phyloP scores from a whole-genome alignment of 1,140 invertebrate genomes.

The Latrodectus geometricus region DNA sequence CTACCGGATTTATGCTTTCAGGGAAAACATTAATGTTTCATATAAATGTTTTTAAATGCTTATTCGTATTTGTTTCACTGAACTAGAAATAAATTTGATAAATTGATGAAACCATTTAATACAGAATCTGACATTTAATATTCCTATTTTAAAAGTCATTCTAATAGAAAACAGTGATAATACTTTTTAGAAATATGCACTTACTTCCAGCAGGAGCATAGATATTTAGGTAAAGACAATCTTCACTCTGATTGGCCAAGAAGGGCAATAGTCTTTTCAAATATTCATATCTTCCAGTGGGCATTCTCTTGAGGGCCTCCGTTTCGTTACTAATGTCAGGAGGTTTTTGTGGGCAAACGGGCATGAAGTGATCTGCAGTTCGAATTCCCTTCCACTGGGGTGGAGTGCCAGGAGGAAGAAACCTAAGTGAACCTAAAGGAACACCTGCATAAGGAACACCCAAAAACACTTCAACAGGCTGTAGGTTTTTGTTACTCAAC shows the following conservation, averaged over 20 bases:
- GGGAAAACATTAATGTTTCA: too few relatives aligned
- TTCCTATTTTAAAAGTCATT: too few relatives aligned
- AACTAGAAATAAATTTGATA: too few relatives aligned
- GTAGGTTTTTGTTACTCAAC: constrained; percentile 63
- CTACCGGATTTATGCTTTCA: too few relatives aligned
- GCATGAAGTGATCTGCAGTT: constrained; percentile 79
- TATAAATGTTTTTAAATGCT: too few relatives aligned
- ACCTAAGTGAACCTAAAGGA: constrained; percentile 77
- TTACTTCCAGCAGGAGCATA: constrained; percentile 94
- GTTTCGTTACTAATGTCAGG: constrained; percentile 83
- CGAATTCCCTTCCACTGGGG: constrained; percentile 79
- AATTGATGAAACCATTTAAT: too few relatives aligned
- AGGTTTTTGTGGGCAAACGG: constrained; percentile 83
- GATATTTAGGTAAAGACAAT: constrained; percentile 96
- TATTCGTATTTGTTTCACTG: too few relatives aligned
- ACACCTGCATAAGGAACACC: constrained; percentile 85
- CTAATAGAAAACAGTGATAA: too few relatives aligned
- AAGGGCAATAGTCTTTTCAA: constrained; percentile 86
- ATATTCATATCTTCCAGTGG: constrained; percentile 86
- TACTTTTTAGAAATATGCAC: constrained; percentile 67
- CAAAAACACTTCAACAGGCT: constrained; percentile 70
- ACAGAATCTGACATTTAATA: too few relatives aligned
- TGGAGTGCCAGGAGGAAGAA: constrained; percentile 78
- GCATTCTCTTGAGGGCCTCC: constrained; percentile 79
- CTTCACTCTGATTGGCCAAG: constrained; percentile 91